Percentiles rank a stretch among this genome's conserved stretches.
Evolutionary conservation across 2,113 vertebrate genomes (phyloP).

Genomic region (Sterrhoptilus dennistouni): DNA sequence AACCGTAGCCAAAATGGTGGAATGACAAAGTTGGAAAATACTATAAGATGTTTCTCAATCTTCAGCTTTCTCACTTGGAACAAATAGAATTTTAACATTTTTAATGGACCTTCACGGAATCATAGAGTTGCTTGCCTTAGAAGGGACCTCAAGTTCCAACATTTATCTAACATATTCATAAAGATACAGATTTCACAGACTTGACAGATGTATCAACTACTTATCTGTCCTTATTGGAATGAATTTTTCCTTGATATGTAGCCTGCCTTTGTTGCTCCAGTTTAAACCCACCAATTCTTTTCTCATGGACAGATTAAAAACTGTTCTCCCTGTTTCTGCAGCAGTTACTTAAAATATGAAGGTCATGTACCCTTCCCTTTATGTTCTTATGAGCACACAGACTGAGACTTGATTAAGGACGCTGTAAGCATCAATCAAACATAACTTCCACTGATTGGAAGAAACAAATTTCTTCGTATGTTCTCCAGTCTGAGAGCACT

Average conservation of each 20-base stretch:
- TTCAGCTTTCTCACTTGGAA: background rate
- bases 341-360: background rate
- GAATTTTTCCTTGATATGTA: background rate
- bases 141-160: background rate
- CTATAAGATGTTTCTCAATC: background rate
- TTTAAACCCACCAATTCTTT: background rate
- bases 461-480: background rate
- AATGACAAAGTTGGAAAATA: background rate
- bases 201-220: rapidly evolving
- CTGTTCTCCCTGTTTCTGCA: background rate
- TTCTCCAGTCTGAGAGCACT: background rate
- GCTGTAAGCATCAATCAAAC: background rate
- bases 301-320: background rate
- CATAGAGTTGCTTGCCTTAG: background rate
- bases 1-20: background rate
- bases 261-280: background rate
- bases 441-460: background rate
- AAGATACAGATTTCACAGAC: background rate
- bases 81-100: background rate
- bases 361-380: background rate
- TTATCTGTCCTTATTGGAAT: background rate
- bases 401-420: background rate
- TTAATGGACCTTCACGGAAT: background rate
- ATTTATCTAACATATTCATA: background rate
- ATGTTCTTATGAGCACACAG: rapidly evolving